Conservation (phyloP, 1,140 invertebrate species). For the Phymorhynchus buccinoides region DNA sequence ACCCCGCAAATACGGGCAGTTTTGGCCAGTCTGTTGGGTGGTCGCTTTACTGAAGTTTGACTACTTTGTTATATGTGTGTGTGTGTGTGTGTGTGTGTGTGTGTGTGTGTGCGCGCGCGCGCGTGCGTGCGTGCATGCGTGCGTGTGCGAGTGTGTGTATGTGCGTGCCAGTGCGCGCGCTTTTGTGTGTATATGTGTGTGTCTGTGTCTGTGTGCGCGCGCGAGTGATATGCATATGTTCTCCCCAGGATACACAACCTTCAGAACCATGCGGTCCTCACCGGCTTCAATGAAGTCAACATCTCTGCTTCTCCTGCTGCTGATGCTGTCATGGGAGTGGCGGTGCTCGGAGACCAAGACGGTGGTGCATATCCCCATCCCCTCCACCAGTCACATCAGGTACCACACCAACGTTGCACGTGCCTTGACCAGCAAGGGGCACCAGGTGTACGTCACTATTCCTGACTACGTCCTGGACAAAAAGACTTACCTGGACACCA, state of each 20-base stretch:
- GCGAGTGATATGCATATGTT: too few relatives aligned
- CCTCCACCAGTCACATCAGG: constrained; percentile 26
- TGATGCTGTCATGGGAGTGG: background rate
- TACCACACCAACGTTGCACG: constrained; percentile 41
- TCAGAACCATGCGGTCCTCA: too few relatives aligned
- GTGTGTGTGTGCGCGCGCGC: background rate
- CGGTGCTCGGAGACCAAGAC: constrained; percentile 29
- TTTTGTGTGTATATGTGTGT: background rate
- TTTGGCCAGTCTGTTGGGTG: too few relatives aligned
- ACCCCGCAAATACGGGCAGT: too few relatives aligned
- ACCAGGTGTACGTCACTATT: constrained; percentile 38
- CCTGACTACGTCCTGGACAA: constrained; percentile 13
- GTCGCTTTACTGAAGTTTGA: too few relatives aligned
- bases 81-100: background rate
- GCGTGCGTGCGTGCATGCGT: too few relatives aligned
- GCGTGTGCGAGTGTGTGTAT: background rate
- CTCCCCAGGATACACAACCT: too few relatives aligned
- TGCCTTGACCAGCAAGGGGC: constrained; percentile 25
- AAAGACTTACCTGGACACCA: background rate
- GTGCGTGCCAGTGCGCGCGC: background rate
- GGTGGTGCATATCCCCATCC: constrained; percentile 33
- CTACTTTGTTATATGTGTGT: background rate
- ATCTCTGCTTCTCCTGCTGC: too few relatives aligned
- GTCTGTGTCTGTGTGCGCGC: background rate
- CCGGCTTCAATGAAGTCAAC: too few relatives aligned